Evolutionary conservation across 2,797 vertebrate species (phyloP).

Genomic region (Setipinna tenuifilis): DNA sequence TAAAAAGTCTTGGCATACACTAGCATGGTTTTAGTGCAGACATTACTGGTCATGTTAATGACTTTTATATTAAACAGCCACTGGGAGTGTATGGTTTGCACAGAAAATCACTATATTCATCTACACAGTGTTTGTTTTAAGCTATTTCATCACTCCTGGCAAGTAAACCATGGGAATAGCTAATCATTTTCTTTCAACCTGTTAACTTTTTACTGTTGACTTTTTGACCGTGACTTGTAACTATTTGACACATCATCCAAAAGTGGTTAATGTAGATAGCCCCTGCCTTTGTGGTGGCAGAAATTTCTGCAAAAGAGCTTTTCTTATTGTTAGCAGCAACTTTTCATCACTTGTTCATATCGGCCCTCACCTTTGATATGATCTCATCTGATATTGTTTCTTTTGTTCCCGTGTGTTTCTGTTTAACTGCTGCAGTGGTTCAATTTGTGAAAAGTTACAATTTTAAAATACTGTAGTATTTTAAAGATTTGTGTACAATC

Average conservation of each 20-base stretch:
- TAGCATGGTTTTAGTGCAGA: neutral
- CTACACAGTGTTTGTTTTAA: too few species aligned
- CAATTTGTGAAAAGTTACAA: neutral
- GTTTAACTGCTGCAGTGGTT: neutral
- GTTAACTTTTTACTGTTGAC: too few species aligned
- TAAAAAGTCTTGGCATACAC: too few species aligned
- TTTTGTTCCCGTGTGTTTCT: neutral
- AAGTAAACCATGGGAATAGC: too few species aligned
- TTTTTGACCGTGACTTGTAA: too few species aligned
- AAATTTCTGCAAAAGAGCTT: neutral
- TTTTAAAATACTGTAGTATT: neutral
- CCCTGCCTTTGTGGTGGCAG: neutral
- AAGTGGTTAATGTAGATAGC: too few species aligned
- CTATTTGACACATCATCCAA: too few species aligned
- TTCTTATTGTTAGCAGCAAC: slow-evolving; percentile 3
- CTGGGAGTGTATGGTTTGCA: too few species aligned
- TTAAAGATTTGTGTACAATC: neutral
- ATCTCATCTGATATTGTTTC: neutral
- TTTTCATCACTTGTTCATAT: too few species aligned
- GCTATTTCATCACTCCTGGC: too few species aligned
- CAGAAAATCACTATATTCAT: too few species aligned
- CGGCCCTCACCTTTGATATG: neutral
- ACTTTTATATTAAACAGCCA: neutral
- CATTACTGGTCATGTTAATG: neutral
- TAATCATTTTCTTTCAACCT: too few species aligned